Evolutionary conservation across 2,797 vertebrate species (phyloP).

Genomic region (Clarias platycephalus): DNA sequence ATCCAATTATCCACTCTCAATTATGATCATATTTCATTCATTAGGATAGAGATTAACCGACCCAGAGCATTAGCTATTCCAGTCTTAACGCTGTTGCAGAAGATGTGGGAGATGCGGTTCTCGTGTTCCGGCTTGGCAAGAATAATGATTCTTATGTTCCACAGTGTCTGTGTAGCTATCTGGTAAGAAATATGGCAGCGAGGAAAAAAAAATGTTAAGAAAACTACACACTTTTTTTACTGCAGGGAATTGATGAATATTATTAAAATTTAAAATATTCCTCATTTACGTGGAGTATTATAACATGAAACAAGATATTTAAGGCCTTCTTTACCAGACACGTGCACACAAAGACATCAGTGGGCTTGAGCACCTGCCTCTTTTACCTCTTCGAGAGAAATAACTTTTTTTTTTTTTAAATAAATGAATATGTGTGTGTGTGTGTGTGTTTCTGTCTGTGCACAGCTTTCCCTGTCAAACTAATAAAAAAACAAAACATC

Average conservation of each 20-base stretch:
- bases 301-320: not conserved
- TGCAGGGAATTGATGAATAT: not conserved
- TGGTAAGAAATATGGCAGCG: constrained; percentile 58
- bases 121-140: constrained; percentile 94
- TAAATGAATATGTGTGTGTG: no score
- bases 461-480: no score
- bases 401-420: no score
- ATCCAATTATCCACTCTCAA: not conserved
- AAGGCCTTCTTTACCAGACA: no score
- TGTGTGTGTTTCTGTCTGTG: no score
- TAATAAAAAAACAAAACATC: no score
- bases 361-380: no score
- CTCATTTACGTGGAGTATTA: no score
- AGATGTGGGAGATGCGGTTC: constrained; percentile 94
- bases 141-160: constrained; percentile 93
- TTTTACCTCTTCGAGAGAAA: no score
- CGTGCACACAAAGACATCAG: no score
- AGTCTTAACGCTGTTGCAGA: constrained; percentile 91
- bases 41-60: constrained; percentile 62
- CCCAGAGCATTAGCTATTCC: constrained; percentile 96
- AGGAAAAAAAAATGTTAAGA: not conserved
- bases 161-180: constrained; percentile 92
- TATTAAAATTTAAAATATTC: not conserved
- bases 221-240: not conserved
- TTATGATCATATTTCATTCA: not conserved